Conservation (phyloP, 1,140 invertebrate species). For the Drosophila lacertosa region DNA sequence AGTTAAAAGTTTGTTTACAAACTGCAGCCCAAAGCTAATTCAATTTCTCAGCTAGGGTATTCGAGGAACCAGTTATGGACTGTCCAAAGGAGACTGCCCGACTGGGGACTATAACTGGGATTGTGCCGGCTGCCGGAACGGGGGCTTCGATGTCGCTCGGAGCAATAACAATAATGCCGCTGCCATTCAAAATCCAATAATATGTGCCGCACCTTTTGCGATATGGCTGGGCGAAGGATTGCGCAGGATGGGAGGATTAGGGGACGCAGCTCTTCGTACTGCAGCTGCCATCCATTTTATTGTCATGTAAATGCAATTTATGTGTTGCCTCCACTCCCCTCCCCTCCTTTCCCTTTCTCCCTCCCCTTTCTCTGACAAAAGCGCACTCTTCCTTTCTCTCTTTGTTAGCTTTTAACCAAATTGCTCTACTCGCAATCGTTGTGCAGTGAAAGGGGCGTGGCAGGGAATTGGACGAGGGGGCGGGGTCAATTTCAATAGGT, state of each 20-base stretch:
- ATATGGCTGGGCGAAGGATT: background rate
- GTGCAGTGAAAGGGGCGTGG: conserved; percentile 35
- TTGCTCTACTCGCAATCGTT: conserved; percentile 62
- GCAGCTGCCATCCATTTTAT: conserved; percentile 50
- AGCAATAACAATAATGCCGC: conserved; percentile 41
- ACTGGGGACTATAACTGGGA: background rate
- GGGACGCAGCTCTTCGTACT: conserved; percentile 17
- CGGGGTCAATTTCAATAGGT: background rate
- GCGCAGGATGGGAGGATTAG: background rate
- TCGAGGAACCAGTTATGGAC: conserved; percentile 27
- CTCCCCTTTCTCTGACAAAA: background rate
- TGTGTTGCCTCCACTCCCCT: conserved; percentile 21
- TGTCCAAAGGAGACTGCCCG: conserved; percentile 11
- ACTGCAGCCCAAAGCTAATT: conserved; percentile 9
- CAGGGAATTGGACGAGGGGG: conserved; percentile 1
- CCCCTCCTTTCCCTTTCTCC: background rate
- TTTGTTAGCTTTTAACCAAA: conserved; percentile 61
- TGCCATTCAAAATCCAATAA: conserved; percentile 42
- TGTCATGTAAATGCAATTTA: conserved; percentile 71
- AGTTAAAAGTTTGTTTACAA: background rate
- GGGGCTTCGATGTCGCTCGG: conserved; percentile 24
- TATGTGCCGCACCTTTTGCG: conserved; percentile 44
- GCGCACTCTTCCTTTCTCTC: background rate
- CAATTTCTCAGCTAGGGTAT: conserved; percentile 11
- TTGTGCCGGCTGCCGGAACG: background rate